Evolutionary conservation across 1,140 invertebrate genomes (phyloP), one percentile per base, ranked within the genome.

Genomic region (Megathymus violae): DNA sequence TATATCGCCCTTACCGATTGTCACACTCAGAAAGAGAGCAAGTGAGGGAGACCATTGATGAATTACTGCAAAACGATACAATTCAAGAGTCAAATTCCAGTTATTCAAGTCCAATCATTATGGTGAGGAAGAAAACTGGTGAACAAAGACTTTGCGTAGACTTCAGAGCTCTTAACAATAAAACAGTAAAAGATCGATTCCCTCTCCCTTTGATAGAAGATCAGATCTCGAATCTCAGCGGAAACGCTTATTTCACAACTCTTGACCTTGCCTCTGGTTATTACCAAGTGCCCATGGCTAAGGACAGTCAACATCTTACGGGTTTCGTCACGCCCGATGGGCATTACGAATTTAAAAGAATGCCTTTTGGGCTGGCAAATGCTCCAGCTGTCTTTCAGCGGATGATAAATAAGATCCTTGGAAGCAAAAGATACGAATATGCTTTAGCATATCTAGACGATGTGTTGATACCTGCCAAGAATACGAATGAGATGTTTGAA

Each of bases 181-280:
- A 88, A 5, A 93, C 90, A 0, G 62, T 76, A 0, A 77, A 74
- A 40, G 89, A 93, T 51, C 51, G 51, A 7, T 74, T 59, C 64
- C 93, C 93, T 0, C 52, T 94, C 1, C 93, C 92, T 0, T 25
- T 84, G 0, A 92, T 93, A 9, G 87, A 92, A 16, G 91, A 92
- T 48, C 77, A 78, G 10, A 58, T 94, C 4, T 78, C 89, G 58
- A 60, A 71, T 36, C 59, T 79, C 6, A 31, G 38, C 7, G 68
- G 67, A 9, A 61, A 60, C 46, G 56, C 41, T 41, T 78, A 46
- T 60, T 77, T 69, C 60, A 67, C 46, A 10, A 43, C 59, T 19
- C 27, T 62, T 27, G 59, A 62, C 17, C 36, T 62, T 14, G 59
- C 47, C 19, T 60, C 58, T 36, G 76, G 44, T n/a, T 46, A 46